Evolutionary conservation across 1,140 invertebrate species (phyloP).

Genomic region (Pogonomyrmex barbatus): DNA sequence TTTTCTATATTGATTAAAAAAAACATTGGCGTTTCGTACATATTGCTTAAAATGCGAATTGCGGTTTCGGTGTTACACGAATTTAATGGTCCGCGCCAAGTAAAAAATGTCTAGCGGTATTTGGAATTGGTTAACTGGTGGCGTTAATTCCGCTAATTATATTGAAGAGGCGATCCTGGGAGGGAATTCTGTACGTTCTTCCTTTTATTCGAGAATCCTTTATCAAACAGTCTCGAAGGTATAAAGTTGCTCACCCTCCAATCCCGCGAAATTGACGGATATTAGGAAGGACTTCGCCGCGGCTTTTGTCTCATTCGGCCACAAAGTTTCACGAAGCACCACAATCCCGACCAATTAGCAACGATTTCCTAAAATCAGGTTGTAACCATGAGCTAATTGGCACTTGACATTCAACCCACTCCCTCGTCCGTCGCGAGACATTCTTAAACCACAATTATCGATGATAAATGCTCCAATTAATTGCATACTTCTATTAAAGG

Average conservation of each 20-base stretch:
- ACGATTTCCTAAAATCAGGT: slow-evolving; percentile 64
- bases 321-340: slow-evolving; percentile 58
- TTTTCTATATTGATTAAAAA: slow-evolving; percentile 40
- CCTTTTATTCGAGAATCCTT: slow-evolving; percentile 49
- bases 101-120: slow-evolving; percentile 35
- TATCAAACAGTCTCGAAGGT: slow-evolving; percentile 50
- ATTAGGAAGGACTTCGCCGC: slow-evolving; percentile 57
- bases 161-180: slow-evolving; percentile 43
- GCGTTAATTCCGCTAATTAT: slow-evolving; percentile 52
- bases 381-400: slow-evolving; percentile 73
- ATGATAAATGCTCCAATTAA: slow-evolving; percentile 56
- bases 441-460: slow-evolving; percentile 32
- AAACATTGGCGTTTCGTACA: background rate
- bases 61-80: slow-evolving; percentile 39
- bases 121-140: slow-evolving; percentile 12
- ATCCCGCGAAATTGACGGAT: slow-evolving; percentile 29
- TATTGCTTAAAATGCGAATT: background rate
- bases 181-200: slow-evolving; percentile 14
- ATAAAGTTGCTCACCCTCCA: slow-evolving; percentile 20
- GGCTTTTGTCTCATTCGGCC: slow-evolving; percentile 63
- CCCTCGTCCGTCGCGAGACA: slow-evolving; percentile 21
- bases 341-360: slow-evolving; percentile 68
- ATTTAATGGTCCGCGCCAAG: slow-evolving; percentile 36
- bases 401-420: slow-evolving; percentile 70
- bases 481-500: slow-evolving; percentile 11